A percentile compares a stretch with the other conserved stretches of the same genome.
Evolutionary conservation across 2,888 invertebrate genomes (phyloP).

Genomic region (Tridacna gigas): DNA sequence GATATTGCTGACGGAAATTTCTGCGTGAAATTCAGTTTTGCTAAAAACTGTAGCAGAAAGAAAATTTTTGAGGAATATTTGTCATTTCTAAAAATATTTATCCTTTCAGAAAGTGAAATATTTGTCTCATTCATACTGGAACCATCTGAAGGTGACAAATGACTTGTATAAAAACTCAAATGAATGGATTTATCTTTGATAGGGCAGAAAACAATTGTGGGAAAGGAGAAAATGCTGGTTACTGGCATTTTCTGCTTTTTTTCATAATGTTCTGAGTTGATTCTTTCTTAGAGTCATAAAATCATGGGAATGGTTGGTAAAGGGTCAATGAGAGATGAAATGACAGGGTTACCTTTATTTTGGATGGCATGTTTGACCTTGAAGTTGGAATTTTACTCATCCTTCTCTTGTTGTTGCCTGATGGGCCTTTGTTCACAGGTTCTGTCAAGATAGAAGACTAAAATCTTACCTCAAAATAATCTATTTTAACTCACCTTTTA

Average conservation of each 20-base stretch:
- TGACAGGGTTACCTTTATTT: conserved; percentile 19
- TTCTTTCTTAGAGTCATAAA: too few species aligned
- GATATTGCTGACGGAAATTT: too few species aligned
- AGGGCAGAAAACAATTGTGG: not conserved
- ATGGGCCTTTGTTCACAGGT: not conserved
- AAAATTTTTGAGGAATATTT: too few species aligned
- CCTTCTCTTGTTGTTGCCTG: conserved; percentile 13
- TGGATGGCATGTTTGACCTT: conserved; percentile 23
- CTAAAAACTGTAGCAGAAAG: too few species aligned
- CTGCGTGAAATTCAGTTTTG: too few species aligned
- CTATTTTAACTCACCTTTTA: too few species aligned
- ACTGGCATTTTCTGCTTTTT: too few species aligned
- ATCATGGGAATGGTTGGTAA: not conserved
- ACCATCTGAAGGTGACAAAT: not conserved
- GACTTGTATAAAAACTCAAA: not conserved
- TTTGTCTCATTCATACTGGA: not conserved
- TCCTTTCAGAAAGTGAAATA: not conserved
- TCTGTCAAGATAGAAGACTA: not conserved
- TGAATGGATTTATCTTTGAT: not conserved
- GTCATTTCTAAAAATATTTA: not conserved
- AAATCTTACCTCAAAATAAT: too few species aligned
- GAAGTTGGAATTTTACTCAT: conserved; percentile 25
- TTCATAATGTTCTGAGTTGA: too few species aligned
- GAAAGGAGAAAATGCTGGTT: conserved; percentile 2
- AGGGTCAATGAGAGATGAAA: not conserved